Percentiles rank a stretch among this genome's conserved stretches.
Conservation (phyloP, 2,888 invertebrate genomes). For the Serrognathus titanus region DNA sequence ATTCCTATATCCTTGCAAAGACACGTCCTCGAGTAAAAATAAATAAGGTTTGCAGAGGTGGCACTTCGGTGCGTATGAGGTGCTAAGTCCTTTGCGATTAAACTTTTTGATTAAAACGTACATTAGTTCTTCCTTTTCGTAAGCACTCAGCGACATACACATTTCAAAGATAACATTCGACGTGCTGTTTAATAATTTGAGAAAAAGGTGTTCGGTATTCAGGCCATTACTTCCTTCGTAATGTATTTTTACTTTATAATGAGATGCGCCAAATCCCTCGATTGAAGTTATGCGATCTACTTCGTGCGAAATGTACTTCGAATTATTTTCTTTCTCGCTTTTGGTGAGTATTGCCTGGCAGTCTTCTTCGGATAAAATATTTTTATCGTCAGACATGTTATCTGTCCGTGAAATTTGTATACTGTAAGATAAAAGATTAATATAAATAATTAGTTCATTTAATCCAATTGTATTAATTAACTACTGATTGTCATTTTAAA, state of each 20-base stretch:
- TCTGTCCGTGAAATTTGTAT: no score
- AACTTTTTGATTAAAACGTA: conserved; percentile 31
- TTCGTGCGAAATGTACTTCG: conserved; percentile 16
- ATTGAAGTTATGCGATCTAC: conserved; percentile 20
- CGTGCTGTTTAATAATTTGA: conserved; percentile 19
- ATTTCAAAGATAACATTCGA: conserved; percentile 16
- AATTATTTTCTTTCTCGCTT: conserved; percentile 7
- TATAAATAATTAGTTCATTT: no score
- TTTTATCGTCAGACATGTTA: background rate
- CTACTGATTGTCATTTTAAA: no score
- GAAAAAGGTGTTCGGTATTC: conserved; percentile 11
- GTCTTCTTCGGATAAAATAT: conserved; percentile 13
- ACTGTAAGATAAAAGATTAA: no score
- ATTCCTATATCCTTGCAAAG: conserved; percentile 22
- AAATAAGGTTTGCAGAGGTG: conserved; percentile 32
- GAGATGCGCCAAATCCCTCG: conserved; percentile 23
- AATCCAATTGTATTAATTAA: no score
- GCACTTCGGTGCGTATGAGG: conserved; percentile 31
- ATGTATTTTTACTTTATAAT: conserved; percentile 16
- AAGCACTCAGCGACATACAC: conserved; percentile 25
- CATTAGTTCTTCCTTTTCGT: conserved; percentile 37
- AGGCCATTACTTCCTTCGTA: conserved; percentile 9
- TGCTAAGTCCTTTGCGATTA: conserved; percentile 25
- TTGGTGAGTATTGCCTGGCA: conserved; percentile 20
- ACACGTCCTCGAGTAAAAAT: conserved; percentile 36